Conservation (phyloP, 2,888 invertebrate genomes). For the Catonia carolina region DNA sequence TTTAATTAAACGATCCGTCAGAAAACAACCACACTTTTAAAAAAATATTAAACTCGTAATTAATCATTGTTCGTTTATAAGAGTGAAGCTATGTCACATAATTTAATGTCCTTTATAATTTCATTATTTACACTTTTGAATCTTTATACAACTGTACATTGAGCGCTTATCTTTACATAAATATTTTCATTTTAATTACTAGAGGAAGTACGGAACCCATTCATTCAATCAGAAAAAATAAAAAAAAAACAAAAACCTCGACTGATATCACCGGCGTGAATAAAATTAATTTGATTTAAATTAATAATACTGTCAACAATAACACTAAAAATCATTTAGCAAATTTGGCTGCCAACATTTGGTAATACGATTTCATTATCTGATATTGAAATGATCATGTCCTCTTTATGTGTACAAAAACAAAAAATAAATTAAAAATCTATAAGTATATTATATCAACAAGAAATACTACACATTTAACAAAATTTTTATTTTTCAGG, state of each 20-base stretch:
- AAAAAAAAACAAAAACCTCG: background rate
- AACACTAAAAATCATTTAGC: too few relatives aligned
- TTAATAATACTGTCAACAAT: conserved; percentile 7
- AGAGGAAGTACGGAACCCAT: background rate
- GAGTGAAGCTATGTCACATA: background rate
- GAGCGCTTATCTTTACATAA: conserved; percentile 10
- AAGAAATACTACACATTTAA: too few relatives aligned
- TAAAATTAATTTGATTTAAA: conserved; percentile 9
- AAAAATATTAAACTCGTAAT: background rate
- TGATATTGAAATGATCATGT: too few relatives aligned
- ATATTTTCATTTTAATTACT: too few relatives aligned
- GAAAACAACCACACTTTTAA: conserved; percentile 5
- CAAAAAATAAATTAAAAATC: too few relatives aligned
- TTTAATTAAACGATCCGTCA: conserved; percentile 5
- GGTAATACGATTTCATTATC: too few relatives aligned
- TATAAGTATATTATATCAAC: too few relatives aligned
- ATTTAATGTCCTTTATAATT: background rate
- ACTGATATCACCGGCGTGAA: conserved; percentile 1
- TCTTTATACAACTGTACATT: conserved; percentile 12
- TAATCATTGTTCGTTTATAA: background rate
- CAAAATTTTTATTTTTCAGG: too few relatives aligned
- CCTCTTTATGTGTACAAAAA: too few relatives aligned
- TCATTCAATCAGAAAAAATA: conserved; percentile 3
- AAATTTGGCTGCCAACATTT: too few relatives aligned
- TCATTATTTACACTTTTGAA: conserved; percentile 10